These are phyloP conservation scores for Ophion obscuratus DNA, from an alignment of 2,888 invertebrate genomes.

Conservation along the genomic window DNA sequence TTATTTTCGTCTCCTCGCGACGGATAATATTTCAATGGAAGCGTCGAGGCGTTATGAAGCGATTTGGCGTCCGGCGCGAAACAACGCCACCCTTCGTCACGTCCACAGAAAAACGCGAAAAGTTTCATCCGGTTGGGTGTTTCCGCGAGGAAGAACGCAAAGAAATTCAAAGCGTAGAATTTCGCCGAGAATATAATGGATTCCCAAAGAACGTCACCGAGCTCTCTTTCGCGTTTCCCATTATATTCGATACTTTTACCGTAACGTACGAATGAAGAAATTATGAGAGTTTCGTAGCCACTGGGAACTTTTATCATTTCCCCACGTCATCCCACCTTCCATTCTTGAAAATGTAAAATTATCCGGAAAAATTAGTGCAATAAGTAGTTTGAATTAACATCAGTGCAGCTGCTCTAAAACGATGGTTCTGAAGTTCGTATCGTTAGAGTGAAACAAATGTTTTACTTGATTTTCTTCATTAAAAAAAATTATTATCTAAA, in stretches of 20 bases:
- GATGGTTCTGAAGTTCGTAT: too few species aligned
- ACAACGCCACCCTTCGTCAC: not conserved
- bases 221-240: slow-evolving; percentile 40
- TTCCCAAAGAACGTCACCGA: slow-evolving; percentile 30
- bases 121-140: not conserved
- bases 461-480: too few species aligned
- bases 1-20: slow-evolving; percentile 9
- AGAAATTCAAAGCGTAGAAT: slow-evolving; percentile 62
- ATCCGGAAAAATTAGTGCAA: not conserved
- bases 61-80: slow-evolving; percentile 51
- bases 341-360: not conserved
- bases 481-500: too few species aligned
- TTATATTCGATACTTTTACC: slow-evolving; percentile 43
- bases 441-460: too few species aligned
- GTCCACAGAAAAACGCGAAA: slow-evolving; percentile 14
- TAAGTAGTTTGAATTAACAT: not conserved
- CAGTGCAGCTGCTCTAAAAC: too few species aligned
- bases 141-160: slow-evolving; percentile 30
- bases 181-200: slow-evolving; percentile 54
- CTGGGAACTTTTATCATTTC: not conserved
- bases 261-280: not conserved
- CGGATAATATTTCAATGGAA: slow-evolving; percentile 57
- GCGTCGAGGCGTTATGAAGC: slow-evolving; percentile 57
- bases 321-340: not conserved
- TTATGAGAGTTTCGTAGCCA: not conserved